Percentiles rank a stretch among this genome's conserved stretches.
Conservation (phyloP, 2,888 invertebrate species). For the Cheiracanthium punctorium region DNA sequence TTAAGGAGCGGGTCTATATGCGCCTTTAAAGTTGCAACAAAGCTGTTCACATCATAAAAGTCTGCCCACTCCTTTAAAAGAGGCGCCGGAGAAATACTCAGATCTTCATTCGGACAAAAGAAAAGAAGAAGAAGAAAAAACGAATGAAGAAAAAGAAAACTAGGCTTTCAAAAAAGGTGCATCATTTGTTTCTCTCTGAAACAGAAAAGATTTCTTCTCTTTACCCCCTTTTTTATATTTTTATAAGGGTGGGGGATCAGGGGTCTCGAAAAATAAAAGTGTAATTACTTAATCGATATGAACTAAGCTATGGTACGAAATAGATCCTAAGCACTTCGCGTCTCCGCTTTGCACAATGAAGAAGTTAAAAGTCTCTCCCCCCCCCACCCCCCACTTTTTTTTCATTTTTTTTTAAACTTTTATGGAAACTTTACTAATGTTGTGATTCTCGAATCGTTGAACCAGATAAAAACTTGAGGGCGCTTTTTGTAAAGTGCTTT, state of each 20-base stretch:
- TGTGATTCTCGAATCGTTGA: conserved; percentile 62
- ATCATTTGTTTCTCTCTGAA: conserved; percentile 49
- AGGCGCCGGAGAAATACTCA: conserved; percentile 21
- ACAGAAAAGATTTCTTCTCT: background rate
- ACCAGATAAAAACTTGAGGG: conserved; percentile 59
- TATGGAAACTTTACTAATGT: too few species aligned
- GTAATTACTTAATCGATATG: conserved; percentile 68
- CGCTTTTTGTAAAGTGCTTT: conserved; percentile 54
- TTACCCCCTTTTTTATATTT: background rate
- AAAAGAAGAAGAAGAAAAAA: too few species aligned
- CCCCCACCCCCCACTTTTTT: background rate
- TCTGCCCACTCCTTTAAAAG: conserved; percentile 20
- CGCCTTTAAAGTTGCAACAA: background rate
- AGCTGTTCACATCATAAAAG: background rate
- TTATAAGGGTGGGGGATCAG: conserved; percentile 22
- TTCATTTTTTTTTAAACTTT: background rate
- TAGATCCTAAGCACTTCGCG: conserved; percentile 49
- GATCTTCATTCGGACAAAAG: conserved; percentile 38
- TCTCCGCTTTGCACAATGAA: conserved; percentile 44
- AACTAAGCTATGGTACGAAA: conserved; percentile 59
- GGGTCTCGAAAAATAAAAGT: conserved; percentile 57
- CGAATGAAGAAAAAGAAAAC: too few species aligned
- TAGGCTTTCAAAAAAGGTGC: conserved; percentile 44
- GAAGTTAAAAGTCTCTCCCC: conserved; percentile 54
- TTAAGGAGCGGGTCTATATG: background rate